phyloP scores from a whole-genome alignment of 1,140 invertebrate species.

The Elymnias hypermnestra region DNA sequence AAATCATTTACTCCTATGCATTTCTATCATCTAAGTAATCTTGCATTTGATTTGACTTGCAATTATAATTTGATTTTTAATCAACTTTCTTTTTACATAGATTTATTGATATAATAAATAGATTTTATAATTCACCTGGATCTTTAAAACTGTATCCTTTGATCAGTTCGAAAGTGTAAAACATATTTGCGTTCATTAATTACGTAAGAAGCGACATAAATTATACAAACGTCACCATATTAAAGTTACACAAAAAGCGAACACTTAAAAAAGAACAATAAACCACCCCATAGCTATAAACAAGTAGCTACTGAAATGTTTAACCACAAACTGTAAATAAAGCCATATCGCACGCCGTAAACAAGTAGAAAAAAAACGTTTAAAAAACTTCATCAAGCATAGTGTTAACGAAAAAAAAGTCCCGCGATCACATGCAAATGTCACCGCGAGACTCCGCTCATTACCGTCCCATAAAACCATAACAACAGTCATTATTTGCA shows the following conservation, averaged over 20 bases:
- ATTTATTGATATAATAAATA: no score
- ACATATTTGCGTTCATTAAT: no score
- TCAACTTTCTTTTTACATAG: no score
- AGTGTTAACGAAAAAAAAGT: conserved; percentile 56
- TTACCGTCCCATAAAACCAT: conserved; percentile 66
- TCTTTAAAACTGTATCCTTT: no score
- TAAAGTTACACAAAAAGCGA: conserved; percentile 31
- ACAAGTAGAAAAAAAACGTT: conserved; percentile 53
- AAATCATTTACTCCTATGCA: no score
- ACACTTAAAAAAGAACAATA: conserved; percentile 52
- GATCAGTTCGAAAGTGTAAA: no score
- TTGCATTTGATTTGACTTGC: no score
- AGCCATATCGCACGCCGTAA: conserved; percentile 53
- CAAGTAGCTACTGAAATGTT: conserved; percentile 62
- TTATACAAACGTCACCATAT: no score
- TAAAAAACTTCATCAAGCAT: conserved; percentile 66
- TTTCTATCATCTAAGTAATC: no score
- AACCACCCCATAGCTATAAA: conserved; percentile 63
- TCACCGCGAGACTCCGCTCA: conserved; percentile 60
- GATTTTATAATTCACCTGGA: no score
- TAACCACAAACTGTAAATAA: conserved; percentile 68
- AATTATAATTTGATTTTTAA: no score
- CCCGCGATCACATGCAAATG: conserved; percentile 68
- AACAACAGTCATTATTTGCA: conserved; percentile 67
- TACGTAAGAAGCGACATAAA: no score